Evolutionary conservation across 2,888 invertebrate genomes (phyloP).

Genomic region (Sinopyrophorus schimmeli): DNA sequence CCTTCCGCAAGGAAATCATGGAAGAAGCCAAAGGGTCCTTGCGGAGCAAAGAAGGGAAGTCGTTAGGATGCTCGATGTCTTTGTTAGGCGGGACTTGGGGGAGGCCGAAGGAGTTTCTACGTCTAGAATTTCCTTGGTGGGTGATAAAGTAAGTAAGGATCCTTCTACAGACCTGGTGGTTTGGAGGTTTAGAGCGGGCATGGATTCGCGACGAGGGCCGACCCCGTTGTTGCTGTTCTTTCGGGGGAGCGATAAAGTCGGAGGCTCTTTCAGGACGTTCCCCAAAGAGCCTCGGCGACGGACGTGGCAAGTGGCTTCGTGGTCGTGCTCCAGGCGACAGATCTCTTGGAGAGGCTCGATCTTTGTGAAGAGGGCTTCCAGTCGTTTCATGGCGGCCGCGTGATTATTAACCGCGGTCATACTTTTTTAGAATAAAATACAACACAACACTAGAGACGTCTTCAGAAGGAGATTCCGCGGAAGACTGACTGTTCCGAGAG

Average conservation of each 20-base stretch:
- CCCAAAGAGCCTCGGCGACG: conserved; percentile 66
- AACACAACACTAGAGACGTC: not conserved
- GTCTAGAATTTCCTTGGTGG: no score
- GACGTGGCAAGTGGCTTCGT: conserved; percentile 71
- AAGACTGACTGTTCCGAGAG: no score
- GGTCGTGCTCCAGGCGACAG: conserved; percentile 59
- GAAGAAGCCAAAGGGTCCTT: conserved; percentile 56
- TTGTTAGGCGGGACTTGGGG: conserved; percentile 61
- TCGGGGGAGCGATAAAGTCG: conserved; percentile 22
- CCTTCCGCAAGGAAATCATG: conserved; percentile 46
- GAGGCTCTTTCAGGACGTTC: conserved; percentile 58
- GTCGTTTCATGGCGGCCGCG: conserved; percentile 68
- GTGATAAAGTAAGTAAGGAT: not conserved
- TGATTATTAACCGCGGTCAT: conserved; percentile 58
- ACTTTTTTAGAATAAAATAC: no score
- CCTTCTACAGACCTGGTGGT: conserved; percentile 23
- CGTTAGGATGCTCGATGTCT: conserved; percentile 70
- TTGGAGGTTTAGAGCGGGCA: conserved; percentile 52
- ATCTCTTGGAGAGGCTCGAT: conserved; percentile 53
- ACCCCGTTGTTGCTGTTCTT: conserved; percentile 57
- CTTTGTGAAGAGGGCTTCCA: conserved; percentile 73
- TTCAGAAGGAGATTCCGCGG: not conserved
- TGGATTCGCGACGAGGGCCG: conserved; percentile 56
- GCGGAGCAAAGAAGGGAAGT: conserved; percentile 69
- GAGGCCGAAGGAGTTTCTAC: conserved; percentile 65